Conservation (phyloP, 2,113 vertebrate species). For the crab-eating macaque (Macaca fascicularis) region T2T-MFA8v1.1 NC_088376.1:151625501-151626000, state of each 20-base stretch:
- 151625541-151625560: neutral
- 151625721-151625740: constrained; percentile 81
- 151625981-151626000: neutral
- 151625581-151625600: constrained; percentile 86
- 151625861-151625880: no score
- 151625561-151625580: constrained; percentile 82
- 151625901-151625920: neutral
- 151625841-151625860: fast-evolving
- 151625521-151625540: neutral
- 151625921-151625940: neutral
- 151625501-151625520: neutral
- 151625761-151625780: constrained; percentile 87
- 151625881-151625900: neutral
- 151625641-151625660: constrained; percentile 91
- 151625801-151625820: constrained; percentile 88
- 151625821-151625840: constrained; percentile 88
- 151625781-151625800: constrained; percentile 88
- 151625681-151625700: constrained; percentile 86
- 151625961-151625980: neutral
- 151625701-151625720: constrained; percentile 81
- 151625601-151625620: constrained; percentile 91
- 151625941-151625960: neutral
- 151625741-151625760: constrained; percentile 85
- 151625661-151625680: constrained; percentile 90
- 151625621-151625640: constrained; percentile 85